These are phyloP conservation scores for Phortica magna DNA, from an alignment of 2,888 invertebrate species.

Conservation along the genomic window DNA sequence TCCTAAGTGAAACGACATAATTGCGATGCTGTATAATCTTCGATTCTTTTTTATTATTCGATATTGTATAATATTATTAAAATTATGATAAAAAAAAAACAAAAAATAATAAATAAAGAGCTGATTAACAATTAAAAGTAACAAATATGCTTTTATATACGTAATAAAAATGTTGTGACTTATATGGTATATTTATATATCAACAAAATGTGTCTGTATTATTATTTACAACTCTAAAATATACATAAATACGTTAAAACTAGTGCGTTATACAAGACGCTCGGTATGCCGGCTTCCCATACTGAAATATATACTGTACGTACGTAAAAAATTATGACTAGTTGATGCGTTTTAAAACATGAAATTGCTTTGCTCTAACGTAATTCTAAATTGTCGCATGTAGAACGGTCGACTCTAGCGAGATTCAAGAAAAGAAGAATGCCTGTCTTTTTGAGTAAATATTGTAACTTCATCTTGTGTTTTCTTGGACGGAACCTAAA, in stretches of 20 bases:
- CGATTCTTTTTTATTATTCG: conserved; percentile 52
- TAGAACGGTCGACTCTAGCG: background rate
- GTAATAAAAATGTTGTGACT: conserved; percentile 18
- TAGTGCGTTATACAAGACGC: conserved; percentile 28
- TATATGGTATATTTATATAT: conserved; percentile 51
- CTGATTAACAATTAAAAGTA: conserved; percentile 62
- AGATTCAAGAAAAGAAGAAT: conserved; percentile 28
- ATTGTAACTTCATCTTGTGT: background rate
- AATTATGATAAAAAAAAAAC: conserved; percentile 45
- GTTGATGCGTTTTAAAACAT: conserved; percentile 54
- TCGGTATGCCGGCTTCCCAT: background rate
- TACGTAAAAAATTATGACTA: conserved; percentile 54
- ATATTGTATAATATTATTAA: conserved; percentile 40
- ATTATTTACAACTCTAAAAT: conserved; percentile 51
- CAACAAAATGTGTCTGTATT: conserved; percentile 53
- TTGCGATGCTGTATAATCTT: background rate
- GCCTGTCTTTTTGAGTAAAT: conserved; percentile 12
- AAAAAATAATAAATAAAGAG: conserved; percentile 58
- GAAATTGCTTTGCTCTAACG: conserved; percentile 20
- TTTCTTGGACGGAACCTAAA: conserved; percentile 63
- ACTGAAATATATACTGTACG: background rate
- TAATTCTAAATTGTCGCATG: background rate
- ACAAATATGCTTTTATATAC: conserved; percentile 54
- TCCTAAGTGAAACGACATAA: too few relatives aligned
- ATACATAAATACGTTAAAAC: conserved; percentile 53